A percentile compares a stretch with the other conserved stretches of the same genome.
Conservation (phyloP, 2,797 vertebrate species). For the Eremophila alpestris region DNA sequence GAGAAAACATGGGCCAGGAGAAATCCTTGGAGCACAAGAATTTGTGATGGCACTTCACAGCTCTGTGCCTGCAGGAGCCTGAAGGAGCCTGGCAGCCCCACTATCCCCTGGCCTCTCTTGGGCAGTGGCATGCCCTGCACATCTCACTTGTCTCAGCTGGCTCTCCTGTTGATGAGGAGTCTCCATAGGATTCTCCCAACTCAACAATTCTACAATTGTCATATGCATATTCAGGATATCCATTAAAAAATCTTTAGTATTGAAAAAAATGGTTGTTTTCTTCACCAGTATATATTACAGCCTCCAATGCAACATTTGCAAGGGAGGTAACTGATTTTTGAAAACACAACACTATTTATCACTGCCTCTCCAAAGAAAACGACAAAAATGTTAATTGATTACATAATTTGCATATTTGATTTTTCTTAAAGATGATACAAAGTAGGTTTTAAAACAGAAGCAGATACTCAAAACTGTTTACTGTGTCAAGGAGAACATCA, state of each 20-base stretch:
- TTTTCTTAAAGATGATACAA: slow-evolving; percentile 34
- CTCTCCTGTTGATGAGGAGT: not conserved
- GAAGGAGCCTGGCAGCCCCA: not conserved
- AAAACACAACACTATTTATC: slow-evolving; percentile 1
- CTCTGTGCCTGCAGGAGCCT: not conserved
- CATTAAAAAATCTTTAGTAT: not conserved
- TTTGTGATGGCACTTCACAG: not conserved
- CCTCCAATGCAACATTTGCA: not conserved
- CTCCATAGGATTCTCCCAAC: not conserved
- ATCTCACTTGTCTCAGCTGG: not conserved
- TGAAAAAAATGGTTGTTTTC: not conserved
- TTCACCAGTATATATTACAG: not conserved
- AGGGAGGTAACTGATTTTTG: not conserved
- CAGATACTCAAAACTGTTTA: slow-evolving; percentile 29
- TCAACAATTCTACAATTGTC: not conserved
- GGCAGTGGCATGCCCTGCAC: not conserved
- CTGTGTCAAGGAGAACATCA: not conserved
- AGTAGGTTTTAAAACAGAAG: not conserved
- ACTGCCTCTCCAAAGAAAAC: slow-evolving; percentile 8
- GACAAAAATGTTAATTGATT: slow-evolving; percentile 47
- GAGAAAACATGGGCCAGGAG: not conserved
- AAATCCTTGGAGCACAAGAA: not conserved
- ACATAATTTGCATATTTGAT: slow-evolving; percentile 47
- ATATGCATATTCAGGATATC: not conserved
- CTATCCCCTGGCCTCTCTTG: not conserved